Evolutionary conservation across 2,797 vertebrate genomes (phyloP).

Genomic region (Scleropages formosus): DNA sequence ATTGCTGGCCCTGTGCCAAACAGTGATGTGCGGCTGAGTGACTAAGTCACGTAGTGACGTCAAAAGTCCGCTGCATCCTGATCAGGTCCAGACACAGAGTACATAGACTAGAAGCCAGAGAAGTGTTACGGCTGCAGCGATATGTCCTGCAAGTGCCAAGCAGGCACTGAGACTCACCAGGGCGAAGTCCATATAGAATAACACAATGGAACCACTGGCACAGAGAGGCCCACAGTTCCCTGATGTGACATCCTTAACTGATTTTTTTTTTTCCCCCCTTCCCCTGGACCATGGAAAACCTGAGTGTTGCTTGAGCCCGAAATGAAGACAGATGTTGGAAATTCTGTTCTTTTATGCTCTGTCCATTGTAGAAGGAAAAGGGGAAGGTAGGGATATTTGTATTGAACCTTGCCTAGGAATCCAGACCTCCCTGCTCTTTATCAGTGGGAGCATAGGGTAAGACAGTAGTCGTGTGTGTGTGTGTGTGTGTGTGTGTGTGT

Average conservation of each 20-base stretch:
- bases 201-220: neutral
- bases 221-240: neutral
- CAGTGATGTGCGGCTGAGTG: too few species aligned
- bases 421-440: neutral
- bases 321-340: neutral
- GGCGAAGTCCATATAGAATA: too few species aligned
- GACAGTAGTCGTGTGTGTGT: neutral
- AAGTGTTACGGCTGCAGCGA: too few species aligned
- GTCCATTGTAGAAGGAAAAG: neutral
- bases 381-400: neutral
- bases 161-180: too few species aligned
- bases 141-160: too few species aligned
- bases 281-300: neutral
- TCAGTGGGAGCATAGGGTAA: neutral
- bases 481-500: slow-evolving; percentile 1
- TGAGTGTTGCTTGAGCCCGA: neutral
- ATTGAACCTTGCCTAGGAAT: neutral
- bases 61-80: too few species aligned
- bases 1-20: too few species aligned
- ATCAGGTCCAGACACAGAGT: too few species aligned
- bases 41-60: too few species aligned
- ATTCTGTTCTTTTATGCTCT: neutral
- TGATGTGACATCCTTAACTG: neutral
- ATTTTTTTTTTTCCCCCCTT: too few species aligned
- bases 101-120: too few species aligned